Percentiles rank a stretch among this genome's conserved stretches.
Conservation (phyloP, 2,888 invertebrate genomes). For the Melinaea marsaeus region DNA sequence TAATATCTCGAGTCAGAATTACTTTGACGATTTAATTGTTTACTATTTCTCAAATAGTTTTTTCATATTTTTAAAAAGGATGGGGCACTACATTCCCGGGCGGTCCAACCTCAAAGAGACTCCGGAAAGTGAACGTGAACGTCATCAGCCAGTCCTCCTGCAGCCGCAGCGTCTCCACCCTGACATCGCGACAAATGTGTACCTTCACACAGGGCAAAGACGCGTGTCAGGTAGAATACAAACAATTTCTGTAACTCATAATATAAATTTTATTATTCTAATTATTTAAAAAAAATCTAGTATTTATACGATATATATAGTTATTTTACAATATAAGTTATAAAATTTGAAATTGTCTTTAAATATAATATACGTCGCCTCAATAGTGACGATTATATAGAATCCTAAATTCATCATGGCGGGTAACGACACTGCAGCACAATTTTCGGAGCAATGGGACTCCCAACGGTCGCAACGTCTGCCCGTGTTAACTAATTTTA, state of each 20-base stretch:
- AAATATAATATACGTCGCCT: too few species aligned
- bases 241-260: neutral
- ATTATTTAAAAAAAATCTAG: neutral
- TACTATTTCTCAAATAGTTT: too few species aligned
- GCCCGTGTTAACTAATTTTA: too few species aligned
- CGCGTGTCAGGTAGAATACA: slow-evolving; percentile 73
- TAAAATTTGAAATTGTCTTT: too few species aligned
- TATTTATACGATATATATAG: neutral
- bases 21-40: too few species aligned
- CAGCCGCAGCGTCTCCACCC: slow-evolving; percentile 32
- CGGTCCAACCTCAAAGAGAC: slow-evolving; percentile 66
- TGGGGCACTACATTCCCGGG: slow-evolving; percentile 78
- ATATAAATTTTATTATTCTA: neutral
- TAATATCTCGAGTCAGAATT: too few species aligned
- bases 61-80: slow-evolving; percentile 55
- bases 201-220: slow-evolving; percentile 73
- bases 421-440: too few species aligned
- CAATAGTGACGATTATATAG: too few species aligned
- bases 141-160: slow-evolving; percentile 70
- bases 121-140: slow-evolving; percentile 73
- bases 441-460: too few species aligned
- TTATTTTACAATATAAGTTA: too few species aligned
- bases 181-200: slow-evolving; percentile 63
- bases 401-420: too few species aligned
- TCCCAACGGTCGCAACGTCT: too few species aligned